phyloP scores from a whole-genome alignment of 2,113 vertebrate genomes.

The Hippoglossus stenolepis region DNA sequence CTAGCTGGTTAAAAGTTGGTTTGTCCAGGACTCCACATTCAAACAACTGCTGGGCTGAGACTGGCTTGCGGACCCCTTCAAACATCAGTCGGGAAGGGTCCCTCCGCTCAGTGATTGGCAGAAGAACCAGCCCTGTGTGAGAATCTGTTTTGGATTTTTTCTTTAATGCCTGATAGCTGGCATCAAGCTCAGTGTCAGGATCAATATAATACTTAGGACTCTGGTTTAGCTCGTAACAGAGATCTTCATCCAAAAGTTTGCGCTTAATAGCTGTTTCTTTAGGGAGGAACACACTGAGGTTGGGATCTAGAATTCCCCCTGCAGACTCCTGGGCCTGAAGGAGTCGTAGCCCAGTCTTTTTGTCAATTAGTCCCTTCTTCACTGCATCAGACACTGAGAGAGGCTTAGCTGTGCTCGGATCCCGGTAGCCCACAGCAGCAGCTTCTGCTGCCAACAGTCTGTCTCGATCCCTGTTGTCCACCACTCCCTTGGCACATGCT shows the following conservation, averaged over 20 bases:
- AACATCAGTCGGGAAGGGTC: conserved; percentile 4
- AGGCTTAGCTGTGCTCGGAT: not conserved
- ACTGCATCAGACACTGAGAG: conserved; percentile 12
- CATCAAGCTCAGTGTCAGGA: conserved; percentile 4
- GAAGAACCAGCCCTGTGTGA: conserved; percentile 2
- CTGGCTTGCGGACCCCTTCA: conserved; percentile 9
- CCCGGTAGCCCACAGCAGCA: conserved; percentile 6
- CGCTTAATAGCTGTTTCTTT: conserved; percentile 89
- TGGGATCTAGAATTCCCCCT: conserved; percentile 92
- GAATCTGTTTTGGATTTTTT: conserved; percentile 16
- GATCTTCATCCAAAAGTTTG: conserved; percentile 88
- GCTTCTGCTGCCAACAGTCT: conserved; percentile 2
- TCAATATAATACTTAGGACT: not conserved
- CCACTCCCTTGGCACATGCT: conserved; percentile 5
- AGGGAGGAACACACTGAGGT: conserved; percentile 90
- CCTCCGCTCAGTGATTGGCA: conserved; percentile 2
- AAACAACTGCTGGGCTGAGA: conserved; percentile 14
- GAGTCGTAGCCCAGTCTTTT: conserved; percentile 79
- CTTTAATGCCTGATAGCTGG: not conserved
- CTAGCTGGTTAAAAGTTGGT: conserved; percentile 4
- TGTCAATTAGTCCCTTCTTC: conserved; percentile 3
- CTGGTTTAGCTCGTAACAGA: conserved; percentile 82
- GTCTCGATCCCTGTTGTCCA: not conserved
- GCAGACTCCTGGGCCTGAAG: conserved; percentile 92
- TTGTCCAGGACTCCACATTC: conserved; percentile 15